Conservation (phyloP, 2,888 invertebrate genomes). For the Ypsolopha scabrella region DNA sequence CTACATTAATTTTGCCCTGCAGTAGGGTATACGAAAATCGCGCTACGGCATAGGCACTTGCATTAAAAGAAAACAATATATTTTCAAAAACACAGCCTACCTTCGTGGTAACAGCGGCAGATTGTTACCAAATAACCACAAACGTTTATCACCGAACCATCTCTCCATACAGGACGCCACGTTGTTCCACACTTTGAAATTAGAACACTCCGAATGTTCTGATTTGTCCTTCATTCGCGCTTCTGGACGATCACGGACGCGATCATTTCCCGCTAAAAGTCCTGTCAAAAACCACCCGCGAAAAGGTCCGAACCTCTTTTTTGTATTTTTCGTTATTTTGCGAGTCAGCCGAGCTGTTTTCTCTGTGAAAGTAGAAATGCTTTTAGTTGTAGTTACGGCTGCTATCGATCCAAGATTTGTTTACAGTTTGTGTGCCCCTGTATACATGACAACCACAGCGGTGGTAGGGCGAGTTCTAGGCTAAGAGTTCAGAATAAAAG, state of each 20-base stretch:
- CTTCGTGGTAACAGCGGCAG: slow-evolving; percentile 86
- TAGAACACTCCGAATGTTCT: slow-evolving; percentile 27
- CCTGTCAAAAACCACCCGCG: not conserved
- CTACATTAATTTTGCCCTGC: too few species aligned
- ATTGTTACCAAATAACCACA: slow-evolving; percentile 93
- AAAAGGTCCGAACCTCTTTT: not conserved
- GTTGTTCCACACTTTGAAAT: slow-evolving; percentile 55
- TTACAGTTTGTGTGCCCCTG: slow-evolving; percentile 60
- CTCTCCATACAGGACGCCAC: slow-evolving; percentile 84
- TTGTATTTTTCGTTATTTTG: slow-evolving; percentile 9
- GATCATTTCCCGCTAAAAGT: slow-evolving; percentile 45
- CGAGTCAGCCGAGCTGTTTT: slow-evolving; percentile 20
- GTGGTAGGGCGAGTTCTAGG: slow-evolving; percentile 39
- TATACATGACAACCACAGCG: slow-evolving; percentile 62
- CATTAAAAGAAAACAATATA: too few species aligned
- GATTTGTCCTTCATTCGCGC: slow-evolving; percentile 45
- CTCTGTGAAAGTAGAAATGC: slow-evolving; percentile 35
- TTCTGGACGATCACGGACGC: slow-evolving; percentile 20
- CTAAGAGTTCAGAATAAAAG: slow-evolving; percentile 15
- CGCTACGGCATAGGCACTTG: too few species aligned
- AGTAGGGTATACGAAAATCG: too few species aligned
- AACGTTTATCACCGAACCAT: slow-evolving; percentile 92
- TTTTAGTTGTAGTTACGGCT: slow-evolving; percentile 40
- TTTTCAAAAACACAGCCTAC: slow-evolving; percentile 41
- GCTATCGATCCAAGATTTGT: slow-evolving; percentile 62